Base-by-base conservation (phyloP, 2,888 invertebrate genomes). In the Noctua janthe region DNA sequence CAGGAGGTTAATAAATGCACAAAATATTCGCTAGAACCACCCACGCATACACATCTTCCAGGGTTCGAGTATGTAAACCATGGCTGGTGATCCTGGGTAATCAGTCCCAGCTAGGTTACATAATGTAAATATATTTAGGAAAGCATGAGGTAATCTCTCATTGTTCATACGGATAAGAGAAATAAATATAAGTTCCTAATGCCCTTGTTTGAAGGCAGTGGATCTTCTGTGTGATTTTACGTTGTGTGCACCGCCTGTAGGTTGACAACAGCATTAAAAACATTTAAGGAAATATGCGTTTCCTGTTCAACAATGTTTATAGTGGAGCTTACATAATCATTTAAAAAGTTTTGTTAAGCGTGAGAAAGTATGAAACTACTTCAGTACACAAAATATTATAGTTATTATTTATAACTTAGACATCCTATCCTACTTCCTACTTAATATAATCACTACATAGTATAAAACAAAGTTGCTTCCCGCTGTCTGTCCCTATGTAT, bases 181-280 rank as follows among this genome's bases (percentile, higher is more conserved):
- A 29, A 71, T 51, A 29, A 10, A 59, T 6, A 35, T 17, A 20
- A 77, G 15, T 17, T 62, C 6, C 10, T 15, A 10, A 17, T 29
- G 7, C 51, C 15, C 6, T 23, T 64, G 3, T 74, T 70, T 49
- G n/a, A 23, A 59, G 17, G 11, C 4, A 51, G 35, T 76, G 47
- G 17, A 15, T 2, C 64, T 81, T 78, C 72, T 81, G 35, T 0
- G 1, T 47, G 6, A 15, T 71, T 3, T 20, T n/a, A 29, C 29
- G 3, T 11, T 17, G 47, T 74, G 15, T 17, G 59, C 39, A 66
- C 62, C 35, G 62, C 29, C 20, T 69, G 74, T 75, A 77, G 72
- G 81, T 77, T 81, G 81, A 62, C 74, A 81, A 66, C 81, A 49
- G 20, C 56, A 84, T 72, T 77, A 64, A 77, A 84, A 85, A 74